Conservation (phyloP, 2,797 vertebrate genomes). For the Amblyraja radiata region DNA sequence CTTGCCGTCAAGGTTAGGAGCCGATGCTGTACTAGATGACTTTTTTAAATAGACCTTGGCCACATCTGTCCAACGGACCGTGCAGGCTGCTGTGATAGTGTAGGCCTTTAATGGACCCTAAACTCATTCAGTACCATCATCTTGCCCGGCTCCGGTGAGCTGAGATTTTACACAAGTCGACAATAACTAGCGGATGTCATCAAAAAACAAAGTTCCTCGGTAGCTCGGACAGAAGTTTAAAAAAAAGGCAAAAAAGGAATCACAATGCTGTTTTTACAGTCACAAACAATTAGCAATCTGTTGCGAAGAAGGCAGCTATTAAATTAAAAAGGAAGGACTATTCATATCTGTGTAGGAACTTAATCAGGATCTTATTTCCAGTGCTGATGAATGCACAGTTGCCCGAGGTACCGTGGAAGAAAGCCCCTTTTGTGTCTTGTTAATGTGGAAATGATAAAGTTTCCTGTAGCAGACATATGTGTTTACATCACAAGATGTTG, state of each 20-base stretch:
- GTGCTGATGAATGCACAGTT: conserved; percentile 75
- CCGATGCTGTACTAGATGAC: conserved; percentile 59
- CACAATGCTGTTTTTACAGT: conserved; percentile 61
- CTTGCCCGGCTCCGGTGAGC: conserved; percentile 65
- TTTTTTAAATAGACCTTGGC: conserved; percentile 64
- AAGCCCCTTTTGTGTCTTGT: conserved; percentile 77
- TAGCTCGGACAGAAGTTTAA: not conserved
- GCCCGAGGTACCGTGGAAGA: conserved; percentile 75
- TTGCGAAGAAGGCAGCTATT: conserved; percentile 64
- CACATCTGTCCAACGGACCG: conserved; percentile 86
- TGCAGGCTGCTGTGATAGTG: conserved; percentile 60
- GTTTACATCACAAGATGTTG: conserved; percentile 68
- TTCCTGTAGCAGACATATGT: conserved; percentile 73
- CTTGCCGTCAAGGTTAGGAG: conserved; percentile 69
- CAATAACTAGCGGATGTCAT: conserved; percentile 46
- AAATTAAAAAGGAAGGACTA: conserved; percentile 67
- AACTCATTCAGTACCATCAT: conserved; percentile 61
- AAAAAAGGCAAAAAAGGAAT: conserved; percentile 47
- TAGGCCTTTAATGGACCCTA: conserved; percentile 56
- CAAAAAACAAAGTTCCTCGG: not conserved
- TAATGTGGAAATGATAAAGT: conserved; percentile 86
- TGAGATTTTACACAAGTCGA: conserved; percentile 63
- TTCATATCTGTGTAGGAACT: conserved; percentile 89
- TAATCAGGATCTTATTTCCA: conserved; percentile 94
- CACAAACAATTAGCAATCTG: conserved; percentile 79